Conservation (phyloP, 2,113 vertebrate species). For the Hypanus sabinus region DNA sequence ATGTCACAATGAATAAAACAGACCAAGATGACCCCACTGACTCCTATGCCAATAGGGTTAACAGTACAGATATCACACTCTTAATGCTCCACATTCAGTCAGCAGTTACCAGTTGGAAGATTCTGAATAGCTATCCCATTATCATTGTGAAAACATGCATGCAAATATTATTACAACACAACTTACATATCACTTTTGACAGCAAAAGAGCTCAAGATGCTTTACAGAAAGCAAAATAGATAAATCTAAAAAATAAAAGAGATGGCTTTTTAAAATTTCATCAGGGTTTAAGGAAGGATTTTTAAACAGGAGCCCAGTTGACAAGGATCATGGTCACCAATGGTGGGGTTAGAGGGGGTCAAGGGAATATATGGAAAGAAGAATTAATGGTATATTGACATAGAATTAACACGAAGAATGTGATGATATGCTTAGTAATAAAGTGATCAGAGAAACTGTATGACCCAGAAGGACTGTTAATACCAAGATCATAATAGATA, state of each 20-base stretch:
- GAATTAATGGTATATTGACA: no score
- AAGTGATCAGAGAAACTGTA: no score
- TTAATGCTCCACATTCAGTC: neutral
- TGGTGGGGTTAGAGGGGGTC: neutral
- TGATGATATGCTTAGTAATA: no score
- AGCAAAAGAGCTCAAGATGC: neutral
- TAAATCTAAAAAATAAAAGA: no score
- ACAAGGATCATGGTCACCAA: neutral
- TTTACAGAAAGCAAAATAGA: no score
- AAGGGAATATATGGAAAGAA: no score
- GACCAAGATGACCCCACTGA: neutral
- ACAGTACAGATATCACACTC: neutral
- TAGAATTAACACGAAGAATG: no score
- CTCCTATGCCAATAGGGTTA: neutral
- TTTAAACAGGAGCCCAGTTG: neutral
- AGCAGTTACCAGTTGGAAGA: neutral
- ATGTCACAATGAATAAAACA: neutral
- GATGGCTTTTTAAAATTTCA: no score
- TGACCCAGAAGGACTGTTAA: no score
- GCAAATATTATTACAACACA: neutral
- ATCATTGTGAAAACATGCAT: neutral
- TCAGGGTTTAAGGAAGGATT: neutral
- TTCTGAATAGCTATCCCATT: neutral
- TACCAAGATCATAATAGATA: no score
- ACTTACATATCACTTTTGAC: neutral